Evolutionary conservation across 2,888 invertebrate genomes (phyloP), one percentile per base, ranked within the genome.

Genomic region (Polymixis flavicincta): DNA sequence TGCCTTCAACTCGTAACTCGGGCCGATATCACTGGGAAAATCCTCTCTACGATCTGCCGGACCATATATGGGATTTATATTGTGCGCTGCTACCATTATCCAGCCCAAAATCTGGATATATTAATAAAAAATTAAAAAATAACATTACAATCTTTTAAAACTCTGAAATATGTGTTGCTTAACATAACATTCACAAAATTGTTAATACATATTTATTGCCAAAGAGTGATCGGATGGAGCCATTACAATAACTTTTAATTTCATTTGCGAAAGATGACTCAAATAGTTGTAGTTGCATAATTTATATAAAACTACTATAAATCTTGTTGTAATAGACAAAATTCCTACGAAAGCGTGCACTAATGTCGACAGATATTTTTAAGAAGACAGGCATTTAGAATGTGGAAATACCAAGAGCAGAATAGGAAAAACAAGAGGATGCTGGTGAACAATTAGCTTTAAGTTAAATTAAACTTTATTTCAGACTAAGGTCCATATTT

Each of bases 201-300:
- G 48, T 14, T 25, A 60, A 22, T 65, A 32, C 17, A 6, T 9
- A 22, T 11, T 32, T 45, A 17, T 75, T 75, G 32, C 68, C n/a
- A 45, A 71, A 60, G 11, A 19, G 2, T 37, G 32, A 54, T 48
- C 25, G 11, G 28, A 70, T 48, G 8, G 45, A 79, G 52, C 1
- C 25, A 60, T 78, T 48, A 79, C 19, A 76, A 54, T 76, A 37
- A n/a, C 1, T 48, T 52, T 48, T 60, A 28, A 74, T 64, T n/a
- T 37, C 0, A 14, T 64, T 71, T 52, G 72, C 50, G 42, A 45
- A 57, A 63, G 19, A 17, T 64, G 5, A 32, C 14, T 25, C 32
- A 52, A 80, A 57, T 71, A 52, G 11, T 76, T 63, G 25, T 57
- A 28, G 11, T 76, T 57, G 25, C 22, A 71, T 70, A 72, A 64